These are phyloP conservation scores for Geodia barretti DNA, from an alignment of 37 sponge, comb jelly and placozoan genomes.

Conservation along the genomic window DNA sequence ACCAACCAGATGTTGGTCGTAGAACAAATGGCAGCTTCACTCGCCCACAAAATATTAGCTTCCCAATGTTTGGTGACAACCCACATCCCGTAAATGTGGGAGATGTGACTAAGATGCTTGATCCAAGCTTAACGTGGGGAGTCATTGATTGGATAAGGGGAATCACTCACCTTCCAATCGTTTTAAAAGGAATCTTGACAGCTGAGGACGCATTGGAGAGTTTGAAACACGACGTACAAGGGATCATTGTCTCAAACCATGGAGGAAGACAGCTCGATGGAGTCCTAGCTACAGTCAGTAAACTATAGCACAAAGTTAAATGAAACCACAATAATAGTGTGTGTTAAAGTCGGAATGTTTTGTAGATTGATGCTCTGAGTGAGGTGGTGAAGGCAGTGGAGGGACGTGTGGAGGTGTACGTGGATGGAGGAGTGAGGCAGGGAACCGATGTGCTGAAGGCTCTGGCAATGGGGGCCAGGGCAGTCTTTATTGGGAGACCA, in stretches of 20 bases:
- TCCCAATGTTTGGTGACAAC: conserved; percentile 69
- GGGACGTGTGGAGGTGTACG: conserved; percentile 69
- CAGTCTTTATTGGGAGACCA: conserved; percentile 83
- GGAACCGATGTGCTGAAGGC: conserved; percentile 91
- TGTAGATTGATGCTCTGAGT: conserved; percentile 69
- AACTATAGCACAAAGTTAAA: too few species aligned
- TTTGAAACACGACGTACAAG: conserved; percentile 66
- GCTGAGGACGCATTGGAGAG: conserved; percentile 84
- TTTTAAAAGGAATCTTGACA: conserved; percentile 87
- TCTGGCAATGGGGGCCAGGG: conserved; percentile 82
- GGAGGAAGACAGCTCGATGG: conserved; percentile 93
- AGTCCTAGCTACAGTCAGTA: conserved; percentile 83
- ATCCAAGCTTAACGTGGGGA: conserved; percentile 75
- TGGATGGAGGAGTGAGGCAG: conserved; percentile 86
- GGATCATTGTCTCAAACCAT: conserved; percentile 93
- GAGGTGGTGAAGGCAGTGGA: conserved; percentile 77
- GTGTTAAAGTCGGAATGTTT: too few species aligned
- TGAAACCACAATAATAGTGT: not conserved
- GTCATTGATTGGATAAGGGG: conserved; percentile 69
- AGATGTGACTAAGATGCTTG: conserved; percentile 42
- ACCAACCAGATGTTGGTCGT: conserved; percentile 66
- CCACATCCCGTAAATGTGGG: conserved; percentile 70
- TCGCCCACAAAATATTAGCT: conserved; percentile 50
- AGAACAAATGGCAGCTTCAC: conserved; percentile 41
- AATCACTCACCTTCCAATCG: conserved; percentile 71